These are phyloP conservation scores for Orchestes rusci DNA, from an alignment of 2,888 invertebrate genomes.

Conservation along the genomic window DNA sequence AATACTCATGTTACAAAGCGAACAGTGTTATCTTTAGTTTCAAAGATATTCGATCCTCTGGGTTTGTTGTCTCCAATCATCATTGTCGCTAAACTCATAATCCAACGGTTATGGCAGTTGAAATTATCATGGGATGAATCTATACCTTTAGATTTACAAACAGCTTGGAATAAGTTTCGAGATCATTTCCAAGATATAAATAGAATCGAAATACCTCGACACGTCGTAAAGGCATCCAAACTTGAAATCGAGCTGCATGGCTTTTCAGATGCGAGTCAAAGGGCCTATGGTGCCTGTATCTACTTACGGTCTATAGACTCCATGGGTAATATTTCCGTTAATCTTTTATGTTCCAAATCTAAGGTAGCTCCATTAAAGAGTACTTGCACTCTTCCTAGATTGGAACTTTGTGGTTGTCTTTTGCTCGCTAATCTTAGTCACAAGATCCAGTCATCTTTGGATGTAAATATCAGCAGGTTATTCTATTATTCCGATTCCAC, in stretches of 20 bases:
- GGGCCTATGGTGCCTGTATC: neutral
- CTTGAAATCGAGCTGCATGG: neutral
- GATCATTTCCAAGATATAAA: no score
- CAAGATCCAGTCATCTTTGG: conserved; percentile 10
- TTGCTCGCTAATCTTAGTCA: neutral
- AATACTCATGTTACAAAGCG: neutral
- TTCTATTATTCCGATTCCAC: conserved; percentile 16
- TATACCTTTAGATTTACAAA: no score
- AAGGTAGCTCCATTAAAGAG: neutral
- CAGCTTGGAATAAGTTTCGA: no score
- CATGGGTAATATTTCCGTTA: neutral
- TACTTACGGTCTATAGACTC: neutral
- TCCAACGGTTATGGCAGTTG: no score
- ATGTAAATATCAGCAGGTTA: conserved; percentile 6
- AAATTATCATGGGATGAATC: no score
- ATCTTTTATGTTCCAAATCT: neutral
- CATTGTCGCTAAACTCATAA: conserved; percentile 8
- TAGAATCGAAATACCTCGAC: no score
- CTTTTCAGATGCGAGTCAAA: neutral
- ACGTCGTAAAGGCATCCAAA: neutral
- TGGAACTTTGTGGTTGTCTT: conserved; percentile 1
- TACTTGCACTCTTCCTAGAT: neutral
- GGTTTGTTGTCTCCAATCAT: conserved; percentile 9
- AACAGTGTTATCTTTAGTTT: neutral
- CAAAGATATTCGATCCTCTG: conserved; percentile 18